Evolutionary conservation across 2,888 invertebrate genomes (phyloP).

Genomic region (Agelastica alni): DNA sequence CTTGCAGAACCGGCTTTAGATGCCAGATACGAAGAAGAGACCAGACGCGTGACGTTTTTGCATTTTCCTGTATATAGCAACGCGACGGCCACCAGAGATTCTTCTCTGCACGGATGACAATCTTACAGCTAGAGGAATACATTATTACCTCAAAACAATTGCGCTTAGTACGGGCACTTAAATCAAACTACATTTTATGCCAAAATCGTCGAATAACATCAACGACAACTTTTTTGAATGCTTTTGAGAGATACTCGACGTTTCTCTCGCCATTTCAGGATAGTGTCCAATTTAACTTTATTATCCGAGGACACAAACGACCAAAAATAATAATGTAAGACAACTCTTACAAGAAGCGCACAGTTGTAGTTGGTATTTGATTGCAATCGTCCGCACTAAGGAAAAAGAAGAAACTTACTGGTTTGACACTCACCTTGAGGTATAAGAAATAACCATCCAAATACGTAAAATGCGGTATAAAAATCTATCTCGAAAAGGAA

Average conservation of each 20-base stretch:
- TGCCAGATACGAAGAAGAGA: conserved; percentile 17
- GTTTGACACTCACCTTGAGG: conserved; percentile 10
- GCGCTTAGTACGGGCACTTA: conserved; percentile 16
- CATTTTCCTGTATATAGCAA: conserved; percentile 32
- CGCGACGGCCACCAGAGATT: conserved; percentile 25
- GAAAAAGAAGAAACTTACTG: too few relatives aligned
- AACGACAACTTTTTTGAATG: too few relatives aligned
- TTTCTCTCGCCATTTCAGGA: too few relatives aligned
- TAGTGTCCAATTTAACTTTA: too few relatives aligned
- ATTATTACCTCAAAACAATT: conserved; percentile 19
- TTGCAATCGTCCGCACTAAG: too few relatives aligned
- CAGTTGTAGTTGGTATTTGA: too few relatives aligned
- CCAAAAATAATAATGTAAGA: too few relatives aligned
- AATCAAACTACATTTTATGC: too few relatives aligned
- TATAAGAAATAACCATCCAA: conserved; percentile 10
- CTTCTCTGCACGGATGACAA: conserved; percentile 25
- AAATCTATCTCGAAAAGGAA: conserved; percentile 11
- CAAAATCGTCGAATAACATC: too few relatives aligned
- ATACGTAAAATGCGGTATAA: conserved; percentile 6
- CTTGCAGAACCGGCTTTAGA: conserved; percentile 25
- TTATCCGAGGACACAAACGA: too few relatives aligned
- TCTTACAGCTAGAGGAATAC: conserved; percentile 19
- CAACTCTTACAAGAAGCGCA: too few relatives aligned
- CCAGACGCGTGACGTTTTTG: conserved; percentile 15
- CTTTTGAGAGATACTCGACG: too few relatives aligned